Percentiles rank a stretch among this genome's conserved stretches.
phyloP scores from a whole-genome alignment of 2,797 vertebrate genomes.

The Tragopan temminckii region DNA sequence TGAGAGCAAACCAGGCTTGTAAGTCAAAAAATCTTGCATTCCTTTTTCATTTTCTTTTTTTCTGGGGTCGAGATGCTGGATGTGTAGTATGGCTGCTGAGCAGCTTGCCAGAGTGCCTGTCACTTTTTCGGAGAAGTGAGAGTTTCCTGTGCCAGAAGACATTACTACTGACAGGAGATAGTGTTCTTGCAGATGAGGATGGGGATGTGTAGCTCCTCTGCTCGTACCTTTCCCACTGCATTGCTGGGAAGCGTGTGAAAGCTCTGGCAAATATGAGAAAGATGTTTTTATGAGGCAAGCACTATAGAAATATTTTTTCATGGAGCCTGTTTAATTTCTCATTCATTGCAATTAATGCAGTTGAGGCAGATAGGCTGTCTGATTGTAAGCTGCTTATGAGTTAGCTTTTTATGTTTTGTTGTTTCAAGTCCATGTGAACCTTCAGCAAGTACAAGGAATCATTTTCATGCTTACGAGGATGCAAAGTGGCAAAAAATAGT shows the following conservation, averaged over 20 bases:
- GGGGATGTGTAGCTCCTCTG: neutral
- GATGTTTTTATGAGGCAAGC: neutral
- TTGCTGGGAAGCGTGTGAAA: neutral
- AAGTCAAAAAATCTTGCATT: neutral
- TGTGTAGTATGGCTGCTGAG: neutral
- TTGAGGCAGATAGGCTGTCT: neutral
- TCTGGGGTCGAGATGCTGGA: neutral
- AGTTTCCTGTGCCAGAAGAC: neutral
- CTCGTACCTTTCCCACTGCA: neutral
- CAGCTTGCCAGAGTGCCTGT: neutral
- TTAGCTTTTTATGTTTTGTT: neutral
- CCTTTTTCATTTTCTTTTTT: neutral
- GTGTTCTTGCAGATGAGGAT: neutral
- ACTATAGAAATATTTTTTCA: neutral
- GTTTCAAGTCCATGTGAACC: neutral
- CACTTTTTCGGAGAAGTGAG: neutral
- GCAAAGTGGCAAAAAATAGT: neutral
- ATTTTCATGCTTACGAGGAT: neutral
- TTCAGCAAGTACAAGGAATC: neutral
- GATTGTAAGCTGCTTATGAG: neutral
- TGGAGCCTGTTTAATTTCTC: neutral
- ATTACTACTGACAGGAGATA: neutral
- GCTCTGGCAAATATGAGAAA: neutral
- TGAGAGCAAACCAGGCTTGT: neutral
- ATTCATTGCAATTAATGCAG: neutral